Evolutionary conservation across 2,113 vertebrate genomes (phyloP).

Genomic region (Ginglymostoma cirratum): DNA sequence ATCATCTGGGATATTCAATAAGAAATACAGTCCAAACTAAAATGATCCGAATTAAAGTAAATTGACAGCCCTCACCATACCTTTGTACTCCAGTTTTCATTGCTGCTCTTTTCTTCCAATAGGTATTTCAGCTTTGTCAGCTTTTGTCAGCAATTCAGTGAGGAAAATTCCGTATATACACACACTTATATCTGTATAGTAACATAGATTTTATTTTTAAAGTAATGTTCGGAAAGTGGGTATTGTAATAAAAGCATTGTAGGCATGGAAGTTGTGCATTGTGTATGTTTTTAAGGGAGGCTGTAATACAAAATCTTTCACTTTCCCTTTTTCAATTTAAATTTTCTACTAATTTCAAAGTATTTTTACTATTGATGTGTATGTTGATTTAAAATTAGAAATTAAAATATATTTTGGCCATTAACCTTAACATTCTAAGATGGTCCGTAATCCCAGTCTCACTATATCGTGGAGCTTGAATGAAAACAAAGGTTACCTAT

Average conservation of each 20-base stretch:
- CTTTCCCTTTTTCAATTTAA: not conserved
- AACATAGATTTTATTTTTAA: not conserved
- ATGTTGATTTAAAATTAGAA: not conserved
- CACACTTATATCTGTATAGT: too few species aligned
- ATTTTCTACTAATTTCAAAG: not conserved
- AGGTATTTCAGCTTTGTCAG: not conserved
- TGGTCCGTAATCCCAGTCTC: not conserved
- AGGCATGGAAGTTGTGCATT: not conserved
- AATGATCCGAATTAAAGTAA: not conserved
- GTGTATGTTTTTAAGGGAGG: not conserved
- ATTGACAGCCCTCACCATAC: not conserved
- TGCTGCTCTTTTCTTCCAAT: not conserved
- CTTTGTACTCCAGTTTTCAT: not conserved
- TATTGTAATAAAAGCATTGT: not conserved
- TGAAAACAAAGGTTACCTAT: not conserved
- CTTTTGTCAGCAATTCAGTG: not conserved
- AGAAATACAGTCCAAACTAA: not conserved
- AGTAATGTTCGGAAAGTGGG: too few species aligned
- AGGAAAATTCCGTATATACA: not conserved
- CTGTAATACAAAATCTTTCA: not conserved
- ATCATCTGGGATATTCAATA: not conserved
- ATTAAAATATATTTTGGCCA: not conserved
- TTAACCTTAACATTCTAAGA: not conserved
- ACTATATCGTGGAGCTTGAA: not conserved
- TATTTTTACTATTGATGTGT: too few species aligned